Base-by-base conservation (phyloP, 2,888 invertebrate genomes). In the Hirudinaria manillensis region DNA sequence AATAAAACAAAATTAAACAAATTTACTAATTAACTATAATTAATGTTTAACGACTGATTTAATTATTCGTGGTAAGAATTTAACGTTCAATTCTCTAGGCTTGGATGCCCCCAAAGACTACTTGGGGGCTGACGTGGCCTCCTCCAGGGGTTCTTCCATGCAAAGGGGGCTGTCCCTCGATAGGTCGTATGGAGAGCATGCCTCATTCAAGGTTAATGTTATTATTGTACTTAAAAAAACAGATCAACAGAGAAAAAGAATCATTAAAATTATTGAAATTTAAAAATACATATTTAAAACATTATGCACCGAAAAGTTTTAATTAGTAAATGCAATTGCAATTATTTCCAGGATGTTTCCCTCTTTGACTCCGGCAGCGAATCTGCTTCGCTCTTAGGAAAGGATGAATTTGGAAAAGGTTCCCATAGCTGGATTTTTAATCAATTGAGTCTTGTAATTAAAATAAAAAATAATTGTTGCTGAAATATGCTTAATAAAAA, bases 61-160 rank as follows among this genome's bases (percentile, higher is more conserved):
- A n/a, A n/a, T n/a, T n/a, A 38, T 38, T 38, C 10, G 10, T 6
- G 10, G 10, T 6, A 38, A 38, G 10, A 3, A 6, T 38, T 38
- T 38, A 3, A 38, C 38, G 10, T 6, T 45, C 45, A 10, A 7
- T 45, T 1, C 45, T 16, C 10, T 45, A 45, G 45, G 45, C 45
- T 55, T 51, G 29, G 76, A 73, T 32, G 36, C 16, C 7, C 38
- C 38, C 51, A 72, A 67, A 36, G 72, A 76, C 32, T 72, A 76
- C 66, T 45, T 71, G 21, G 72, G 56, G n/a, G 53, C 55, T n/a
- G 75, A 72, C 34, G 32, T 73, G 21, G 76, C 72, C 21, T 76
- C 75, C n/a, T 75, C 76, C 24, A 34, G 76, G 27, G 76, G 76
- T 1, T 76, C 76, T 27, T 76, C 76, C 7, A 73, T 76, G 45